Conservation (phyloP, 1,140 invertebrate genomes). For the Drosophila ohnishii region DNA sequence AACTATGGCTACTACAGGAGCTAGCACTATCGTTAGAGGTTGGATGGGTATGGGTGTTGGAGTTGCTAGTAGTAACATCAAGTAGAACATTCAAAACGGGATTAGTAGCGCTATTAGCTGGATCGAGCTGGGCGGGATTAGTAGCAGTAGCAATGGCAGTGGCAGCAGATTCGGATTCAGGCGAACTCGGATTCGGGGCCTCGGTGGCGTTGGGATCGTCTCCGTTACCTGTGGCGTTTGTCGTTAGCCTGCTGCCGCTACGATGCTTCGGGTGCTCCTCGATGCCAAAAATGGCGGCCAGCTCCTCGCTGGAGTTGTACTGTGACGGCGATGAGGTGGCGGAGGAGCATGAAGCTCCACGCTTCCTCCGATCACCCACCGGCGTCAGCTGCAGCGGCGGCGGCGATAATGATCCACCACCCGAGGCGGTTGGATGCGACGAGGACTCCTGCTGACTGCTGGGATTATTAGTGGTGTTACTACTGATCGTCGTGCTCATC, state of each 20-base stretch:
- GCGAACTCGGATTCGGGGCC: constrained; percentile 21
- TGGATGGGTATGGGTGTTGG: constrained; percentile 31
- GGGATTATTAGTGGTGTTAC: constrained; percentile 37
- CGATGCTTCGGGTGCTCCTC: constrained; percentile 60
- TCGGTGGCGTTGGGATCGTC: constrained; percentile 32
- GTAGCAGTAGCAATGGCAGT: constrained; percentile 47
- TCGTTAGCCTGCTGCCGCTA: constrained; percentile 23
- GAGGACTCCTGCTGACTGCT: constrained; percentile 26
- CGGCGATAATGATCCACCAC: constrained; percentile 30
- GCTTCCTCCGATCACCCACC: constrained; percentile 43
- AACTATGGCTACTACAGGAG: constrained; percentile 73
- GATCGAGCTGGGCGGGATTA: constrained; percentile 60
- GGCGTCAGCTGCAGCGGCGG: constrained; percentile 72
- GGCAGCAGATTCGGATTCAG: constrained; percentile 17
- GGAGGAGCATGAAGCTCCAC: constrained; percentile 33
- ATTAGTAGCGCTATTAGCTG: constrained; percentile 69
- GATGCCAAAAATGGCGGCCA: constrained; percentile 85
- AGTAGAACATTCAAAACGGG: constrained; percentile 62
- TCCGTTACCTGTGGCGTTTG: constrained; percentile 69
- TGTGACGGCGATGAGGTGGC: constrained; percentile 83
- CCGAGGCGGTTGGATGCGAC: constrained; percentile 37
- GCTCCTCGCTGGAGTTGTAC: constrained; percentile 86
- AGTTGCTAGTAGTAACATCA: constrained; percentile 60
- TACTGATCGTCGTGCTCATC: constrained; percentile 53
- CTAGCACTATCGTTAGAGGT: constrained; percentile 63